phyloP scores from a whole-genome alignment of 2,888 invertebrate genomes.

The Cordilura impudica region DNA sequence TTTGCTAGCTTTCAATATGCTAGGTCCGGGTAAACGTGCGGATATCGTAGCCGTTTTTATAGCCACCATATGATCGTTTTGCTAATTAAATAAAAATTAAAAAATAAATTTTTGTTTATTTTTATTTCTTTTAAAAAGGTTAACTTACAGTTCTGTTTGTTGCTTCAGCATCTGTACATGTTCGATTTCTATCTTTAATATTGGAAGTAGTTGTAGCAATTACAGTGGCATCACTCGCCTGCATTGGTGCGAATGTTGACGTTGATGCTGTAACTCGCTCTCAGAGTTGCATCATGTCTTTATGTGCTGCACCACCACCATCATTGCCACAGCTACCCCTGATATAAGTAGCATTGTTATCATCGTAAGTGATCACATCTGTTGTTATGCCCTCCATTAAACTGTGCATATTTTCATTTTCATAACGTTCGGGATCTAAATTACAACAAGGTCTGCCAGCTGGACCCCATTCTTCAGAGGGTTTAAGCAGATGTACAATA shows the following conservation, averaged over 20 bases:
- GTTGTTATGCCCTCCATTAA: conserved; percentile 73
- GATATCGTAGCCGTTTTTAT: conserved; percentile 64
- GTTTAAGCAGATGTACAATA: conserved; percentile 82
- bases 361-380: conserved; percentile 67
- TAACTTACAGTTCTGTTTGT: conserved; percentile 49
- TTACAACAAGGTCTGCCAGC: conserved; percentile 77
- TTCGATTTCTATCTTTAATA: conserved; percentile 35
- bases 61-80: conserved; percentile 74
- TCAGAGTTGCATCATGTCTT: conserved; percentile 78
- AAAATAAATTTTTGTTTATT: not conserved
- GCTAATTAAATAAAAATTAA: conserved; percentile 67
- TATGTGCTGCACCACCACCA: conserved; percentile 49
- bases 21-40: conserved; percentile 73
- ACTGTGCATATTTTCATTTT: conserved; percentile 78
- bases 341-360: conserved; percentile 58
- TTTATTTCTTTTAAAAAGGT: not conserved
- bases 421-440: conserved; percentile 73
- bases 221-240: conserved; percentile 44
- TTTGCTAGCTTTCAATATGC: conserved; percentile 77
- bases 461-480: conserved; percentile 86
- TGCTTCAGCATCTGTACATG: conserved; percentile 17
- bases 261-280: conserved; percentile 79
- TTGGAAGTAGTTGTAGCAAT: conserved; percentile 44
- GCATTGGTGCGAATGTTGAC: conserved; percentile 64
- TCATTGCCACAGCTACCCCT: conserved; percentile 53